phyloP scores from a whole-genome alignment of 1,140 invertebrate species.

The Sipha flava region DNA sequence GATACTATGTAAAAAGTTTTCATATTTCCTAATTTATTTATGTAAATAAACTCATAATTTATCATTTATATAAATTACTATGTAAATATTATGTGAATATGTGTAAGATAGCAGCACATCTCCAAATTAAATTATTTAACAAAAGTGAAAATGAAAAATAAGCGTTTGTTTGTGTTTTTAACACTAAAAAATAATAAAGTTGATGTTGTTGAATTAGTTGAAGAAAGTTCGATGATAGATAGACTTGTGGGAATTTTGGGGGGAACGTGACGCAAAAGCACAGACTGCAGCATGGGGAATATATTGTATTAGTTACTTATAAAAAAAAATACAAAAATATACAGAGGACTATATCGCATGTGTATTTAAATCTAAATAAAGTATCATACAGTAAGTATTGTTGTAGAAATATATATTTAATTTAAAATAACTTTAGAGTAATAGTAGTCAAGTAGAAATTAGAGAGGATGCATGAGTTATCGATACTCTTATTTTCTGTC shows the following conservation, averaged over 20 bases:
- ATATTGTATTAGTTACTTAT: neutral
- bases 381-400: neutral
- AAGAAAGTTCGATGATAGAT: neutral
- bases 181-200: neutral
- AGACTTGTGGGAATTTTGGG: conserved; percentile 38
- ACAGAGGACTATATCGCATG: conserved; percentile 30
- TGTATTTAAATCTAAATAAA: neutral
- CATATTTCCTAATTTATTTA: conserved; percentile 9
- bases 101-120: conserved; percentile 27
- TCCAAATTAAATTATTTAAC: neutral
- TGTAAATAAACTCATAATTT: neutral
- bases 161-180: conserved; percentile 16
- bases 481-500: neutral
- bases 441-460: neutral
- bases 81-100: conserved; percentile 23
- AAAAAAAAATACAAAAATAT: conserved; percentile 14
- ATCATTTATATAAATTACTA: neutral
- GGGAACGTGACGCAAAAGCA: conserved; percentile 35
- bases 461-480: neutral
- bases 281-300: conserved; percentile 40
- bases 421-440: too few relatives aligned
- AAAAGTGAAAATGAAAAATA: conserved; percentile 6
- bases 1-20: conserved; percentile 14
- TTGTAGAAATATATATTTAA: too few relatives aligned
- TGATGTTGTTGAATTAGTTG: neutral